Evolutionary conservation across 2,113 vertebrate genomes (phyloP), one percentile per base, ranked within the genome.

Genomic region (Albula glossodonta): DNA sequence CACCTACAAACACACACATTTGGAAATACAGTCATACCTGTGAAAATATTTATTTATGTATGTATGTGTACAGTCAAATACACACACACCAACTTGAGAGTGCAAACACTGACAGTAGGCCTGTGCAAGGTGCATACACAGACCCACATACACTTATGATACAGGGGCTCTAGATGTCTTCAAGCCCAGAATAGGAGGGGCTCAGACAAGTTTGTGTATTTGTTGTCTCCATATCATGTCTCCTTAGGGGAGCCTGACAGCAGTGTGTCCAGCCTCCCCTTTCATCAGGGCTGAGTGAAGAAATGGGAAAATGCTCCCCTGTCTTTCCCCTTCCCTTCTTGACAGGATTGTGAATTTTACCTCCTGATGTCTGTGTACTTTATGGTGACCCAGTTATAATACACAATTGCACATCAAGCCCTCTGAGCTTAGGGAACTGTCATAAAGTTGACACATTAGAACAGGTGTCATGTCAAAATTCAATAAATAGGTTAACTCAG

Each of bases 1-100:
- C 22, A 82, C 19, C 25, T 53, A n/a, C 12, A 66, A 49, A 84
- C 22, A 70, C 63, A 66, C 22, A 57, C 81, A 82, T 2, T 2
- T 10, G 17, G 5, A 48, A 15, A 19, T 9, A 41, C 7, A 82
- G 31, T 41, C 31, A 41, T 41, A 41, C 31, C 31, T 41, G 31
- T 41, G 31, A 50, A 22, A 8, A 22, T 81, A 12, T 11, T 12
- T 13, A 51, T 25, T 25, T 17, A 78, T 25, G 70, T 52, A 81
- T 70, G 9, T 49, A 51, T 41, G 78, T 82, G 53, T 82, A 85
- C 87, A 83, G 19, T 81, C 88, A 84, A 77, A 84, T 84, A 80
- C n/a, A 70, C 80, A 81, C 81, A 60, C 15, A 31, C 81, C 6
- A 41, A 41, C 1, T 41, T 41, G 31, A 41, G 31, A 41, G 31